Evolutionary conservation across 2,113 vertebrate species (phyloP), one percentile per base, ranked within the genome.

Genomic region (Bufo bufo): DNA sequence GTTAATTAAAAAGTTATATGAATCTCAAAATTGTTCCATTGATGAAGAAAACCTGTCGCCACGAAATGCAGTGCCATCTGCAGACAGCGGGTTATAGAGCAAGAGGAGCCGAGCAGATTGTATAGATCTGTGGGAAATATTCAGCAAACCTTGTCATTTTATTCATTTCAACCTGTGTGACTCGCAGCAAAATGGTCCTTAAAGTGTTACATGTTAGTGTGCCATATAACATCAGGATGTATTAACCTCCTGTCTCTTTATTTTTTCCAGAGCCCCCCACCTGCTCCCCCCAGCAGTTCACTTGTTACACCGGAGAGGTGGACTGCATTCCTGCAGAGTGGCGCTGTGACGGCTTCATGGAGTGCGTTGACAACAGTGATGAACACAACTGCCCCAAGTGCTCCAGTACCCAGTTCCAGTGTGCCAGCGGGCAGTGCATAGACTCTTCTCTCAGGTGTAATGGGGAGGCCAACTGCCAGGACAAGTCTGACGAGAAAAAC

Each of bases 281-380:
- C 23, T 99, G 98, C 89, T 98, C 97, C 45, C 97, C 98, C 11
- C 97, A 98, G 91, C 97, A 99, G 93, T 99, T 99, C 93, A 97
- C 97, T 75, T 99, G 98, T 90, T 93, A 94, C 63, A 98, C 97
- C 0, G 98, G 98, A 0, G 98, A 99, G 91, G 97, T 99, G 91
- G 98, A 99, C 95, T 99, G 98, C 90, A 99, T 99, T 91, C 98
- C 98, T 0, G 96, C 96, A 91, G 96, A 97, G 0, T 99, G 98
- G 98, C 93, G 97, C 8, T 99, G 98, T 0, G 98, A 99, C 71
- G 98, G 98, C 0, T 97, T 94, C 89, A 92, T 96, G 0, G 98
- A 99, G 78, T 99, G 98, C 0, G 97, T 99, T 56, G 98, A 99
- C 91, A 93, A 96, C 90, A 99, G 98, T 1, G 98, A 99, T 0